phyloP scores from a whole-genome alignment of 2,113 vertebrate species.

The Dipodomys merriami region DNA sequence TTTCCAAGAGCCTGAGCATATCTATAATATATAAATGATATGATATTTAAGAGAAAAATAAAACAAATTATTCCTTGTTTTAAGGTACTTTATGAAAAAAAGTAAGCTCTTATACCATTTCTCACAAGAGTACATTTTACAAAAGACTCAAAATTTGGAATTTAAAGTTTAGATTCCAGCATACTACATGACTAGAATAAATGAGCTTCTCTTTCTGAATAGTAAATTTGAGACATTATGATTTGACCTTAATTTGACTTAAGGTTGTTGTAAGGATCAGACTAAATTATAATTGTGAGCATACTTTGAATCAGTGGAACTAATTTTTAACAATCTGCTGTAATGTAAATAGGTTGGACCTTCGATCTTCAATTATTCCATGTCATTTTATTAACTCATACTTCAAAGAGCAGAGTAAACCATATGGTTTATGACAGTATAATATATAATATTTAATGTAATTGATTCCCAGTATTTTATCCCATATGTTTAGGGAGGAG shows the following conservation, averaged over 20 bases:
- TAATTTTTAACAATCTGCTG: neutral
- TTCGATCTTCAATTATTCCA: neutral
- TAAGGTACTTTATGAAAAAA: neutral
- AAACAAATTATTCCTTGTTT: neutral
- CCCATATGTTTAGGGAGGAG: neutral
- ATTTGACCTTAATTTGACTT: neutral
- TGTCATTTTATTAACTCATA: neutral
- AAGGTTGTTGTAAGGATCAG: neutral
- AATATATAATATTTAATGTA: neutral
- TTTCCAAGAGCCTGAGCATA: neutral
- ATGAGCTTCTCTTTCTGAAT: neutral
- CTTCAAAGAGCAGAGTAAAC: slow-evolving; percentile 1
- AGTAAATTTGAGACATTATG: neutral
- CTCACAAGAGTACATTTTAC: neutral
- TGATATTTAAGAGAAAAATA: neutral
- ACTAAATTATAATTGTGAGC: neutral
- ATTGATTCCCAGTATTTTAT: neutral
- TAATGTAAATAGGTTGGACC: neutral
- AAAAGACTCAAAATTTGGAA: neutral
- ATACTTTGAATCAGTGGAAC: neutral
- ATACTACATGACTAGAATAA: neutral
- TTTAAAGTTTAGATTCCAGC: neutral
- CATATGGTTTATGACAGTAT: neutral
- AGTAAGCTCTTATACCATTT: neutral
- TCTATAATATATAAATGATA: neutral